Conservation (phyloP, 2,113 vertebrate species). For the Brachyistius frenatus region DNA sequence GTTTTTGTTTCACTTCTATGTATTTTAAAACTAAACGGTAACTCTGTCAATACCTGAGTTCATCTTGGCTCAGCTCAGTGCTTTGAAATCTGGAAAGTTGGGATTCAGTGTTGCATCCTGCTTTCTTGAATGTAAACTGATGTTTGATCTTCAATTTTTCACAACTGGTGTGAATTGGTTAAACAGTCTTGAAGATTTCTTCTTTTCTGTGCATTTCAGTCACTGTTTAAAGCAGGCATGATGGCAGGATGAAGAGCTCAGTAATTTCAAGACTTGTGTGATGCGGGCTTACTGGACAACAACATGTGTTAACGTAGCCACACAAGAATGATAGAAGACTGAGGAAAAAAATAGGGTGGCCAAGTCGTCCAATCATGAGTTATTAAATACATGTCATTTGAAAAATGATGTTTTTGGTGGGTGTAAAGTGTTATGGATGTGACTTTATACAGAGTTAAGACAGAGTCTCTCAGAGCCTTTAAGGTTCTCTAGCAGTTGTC, state of each 20-base stretch:
- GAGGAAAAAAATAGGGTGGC: neutral
- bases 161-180: too few relatives aligned
- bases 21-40: too few relatives aligned
- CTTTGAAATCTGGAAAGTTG: neutral
- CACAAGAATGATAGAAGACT: neutral
- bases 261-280: too few relatives aligned
- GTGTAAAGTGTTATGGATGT: neutral
- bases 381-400: neutral
- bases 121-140: neutral
- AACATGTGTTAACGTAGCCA: too few relatives aligned
- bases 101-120: neutral
- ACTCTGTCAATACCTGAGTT: too few relatives aligned
- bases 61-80: neutral
- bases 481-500: constrained; percentile 35
- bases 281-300: too few relatives aligned
- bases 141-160: neutral
- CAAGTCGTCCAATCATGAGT: too few relatives aligned
- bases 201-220: neutral
- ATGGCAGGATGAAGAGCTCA: too few relatives aligned
- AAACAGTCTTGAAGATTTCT: too few relatives aligned
- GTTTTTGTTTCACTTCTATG: neutral
- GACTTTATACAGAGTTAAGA: neutral
- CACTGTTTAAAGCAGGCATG: too few relatives aligned
- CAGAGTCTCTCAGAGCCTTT: neutral
- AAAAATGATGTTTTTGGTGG: neutral